A percentile compares a stretch with the other conserved stretches of the same genome.
Conservation (phyloP, 2,113 vertebrate species). For the Redunca redunca region DNA sequence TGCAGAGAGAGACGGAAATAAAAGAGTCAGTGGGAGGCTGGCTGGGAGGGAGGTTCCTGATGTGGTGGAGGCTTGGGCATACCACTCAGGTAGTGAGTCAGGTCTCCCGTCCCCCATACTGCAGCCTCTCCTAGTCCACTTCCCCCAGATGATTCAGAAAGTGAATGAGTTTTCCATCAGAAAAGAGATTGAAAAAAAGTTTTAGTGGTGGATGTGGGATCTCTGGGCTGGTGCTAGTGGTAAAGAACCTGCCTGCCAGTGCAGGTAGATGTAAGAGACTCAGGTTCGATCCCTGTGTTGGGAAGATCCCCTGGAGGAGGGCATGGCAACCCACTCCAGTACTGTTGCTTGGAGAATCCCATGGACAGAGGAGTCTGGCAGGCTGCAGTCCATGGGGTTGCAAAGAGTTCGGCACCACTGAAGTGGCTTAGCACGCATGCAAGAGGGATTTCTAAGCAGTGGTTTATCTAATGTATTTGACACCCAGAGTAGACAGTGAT, state of each 20-base stretch:
- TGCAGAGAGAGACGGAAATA: neutral
- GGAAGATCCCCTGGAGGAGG: neutral
- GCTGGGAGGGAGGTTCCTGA: rapidly evolving
- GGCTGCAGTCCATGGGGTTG: neutral
- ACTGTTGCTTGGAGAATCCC: neutral
- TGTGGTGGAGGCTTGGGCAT: neutral
- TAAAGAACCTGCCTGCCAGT: neutral
- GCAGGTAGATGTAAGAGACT: neutral
- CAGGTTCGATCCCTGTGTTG: neutral
- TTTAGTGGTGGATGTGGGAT: rapidly evolving
- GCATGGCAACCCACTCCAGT: neutral
- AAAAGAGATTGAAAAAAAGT: neutral
- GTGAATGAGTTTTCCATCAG: neutral
- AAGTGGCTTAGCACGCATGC: neutral
- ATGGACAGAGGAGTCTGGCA: neutral
- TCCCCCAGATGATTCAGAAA: neutral
- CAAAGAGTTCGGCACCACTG: neutral
- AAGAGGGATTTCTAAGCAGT: neutral
- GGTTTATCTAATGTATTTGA: neutral
- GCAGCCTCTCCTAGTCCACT: neutral
- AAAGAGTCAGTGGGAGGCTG: neutral
- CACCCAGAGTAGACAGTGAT: neutral
- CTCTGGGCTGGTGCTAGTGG: neutral
- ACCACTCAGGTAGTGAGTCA: neutral
- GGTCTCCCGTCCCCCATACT: neutral